phyloP scores from a whole-genome alignment of 1,140 invertebrate species.

The Tetragnatha versicolor region DNA sequence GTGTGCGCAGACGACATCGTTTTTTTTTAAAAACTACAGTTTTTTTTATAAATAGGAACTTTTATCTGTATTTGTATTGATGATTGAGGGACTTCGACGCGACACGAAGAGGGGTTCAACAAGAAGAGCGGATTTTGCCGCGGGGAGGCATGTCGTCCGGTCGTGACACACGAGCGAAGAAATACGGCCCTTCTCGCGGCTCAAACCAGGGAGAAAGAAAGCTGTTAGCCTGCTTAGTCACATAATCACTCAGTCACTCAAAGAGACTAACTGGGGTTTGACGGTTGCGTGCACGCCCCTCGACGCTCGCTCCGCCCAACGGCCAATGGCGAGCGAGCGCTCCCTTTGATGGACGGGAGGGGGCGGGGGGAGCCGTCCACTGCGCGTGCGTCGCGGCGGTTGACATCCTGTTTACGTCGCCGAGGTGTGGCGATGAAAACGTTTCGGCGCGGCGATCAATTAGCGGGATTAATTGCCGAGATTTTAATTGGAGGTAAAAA shows the following conservation, averaged over 20 bases:
- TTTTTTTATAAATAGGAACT: conserved; percentile 27
- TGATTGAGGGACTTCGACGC: conserved; percentile 2
- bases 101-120: too few species aligned
- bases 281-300: conserved; percentile 21
- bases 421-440: not conserved
- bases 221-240: conserved; percentile 54
- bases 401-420: conserved; percentile 54
- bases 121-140: too few species aligned
- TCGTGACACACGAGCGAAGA: conserved; percentile 28
- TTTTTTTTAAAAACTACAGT: too few species aligned
- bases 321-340: not conserved
- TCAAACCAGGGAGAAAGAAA: conserved; percentile 48
- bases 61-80: not conserved
- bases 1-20: conserved; percentile 41
- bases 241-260: conserved; percentile 56
- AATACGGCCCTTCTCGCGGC: conserved; percentile 23
- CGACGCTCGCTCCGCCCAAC: not conserved
- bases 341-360: not conserved
- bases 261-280: conserved; percentile 52
- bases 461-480: conserved; percentile 38
- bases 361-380: too few species aligned
- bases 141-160: conserved; percentile 30
- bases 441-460: conserved; percentile 7
- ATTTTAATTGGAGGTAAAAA: not conserved
- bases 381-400: conserved; percentile 32